Conservation (phyloP, 2,888 invertebrate genomes). For the Amphipoea lucens region DNA sequence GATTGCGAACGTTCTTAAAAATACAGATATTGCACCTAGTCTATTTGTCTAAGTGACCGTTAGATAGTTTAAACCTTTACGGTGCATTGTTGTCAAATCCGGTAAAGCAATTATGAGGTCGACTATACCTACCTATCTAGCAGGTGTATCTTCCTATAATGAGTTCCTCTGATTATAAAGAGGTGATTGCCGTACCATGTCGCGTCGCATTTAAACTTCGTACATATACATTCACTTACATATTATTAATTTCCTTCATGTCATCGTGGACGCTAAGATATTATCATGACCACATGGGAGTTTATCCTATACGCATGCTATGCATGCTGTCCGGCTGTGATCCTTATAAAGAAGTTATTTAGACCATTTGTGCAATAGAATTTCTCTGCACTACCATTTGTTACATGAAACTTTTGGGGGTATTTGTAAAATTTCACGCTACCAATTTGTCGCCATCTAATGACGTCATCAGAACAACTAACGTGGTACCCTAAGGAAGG, state of each 20-base stretch:
- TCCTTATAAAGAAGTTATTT: background rate
- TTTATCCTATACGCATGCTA: constrained; percentile 41
- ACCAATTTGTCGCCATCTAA: constrained; percentile 39
- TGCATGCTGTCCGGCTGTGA: constrained; percentile 23
- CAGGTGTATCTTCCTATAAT: background rate
- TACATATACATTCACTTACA: constrained; percentile 38
- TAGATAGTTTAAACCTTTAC: background rate
- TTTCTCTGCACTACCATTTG: constrained; percentile 1
- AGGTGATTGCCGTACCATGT: constrained; percentile 28
- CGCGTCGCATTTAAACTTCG: constrained; percentile 28
- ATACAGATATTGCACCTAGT: too few relatives aligned
- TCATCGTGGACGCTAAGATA: constrained; percentile 48
- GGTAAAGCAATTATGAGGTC: background rate
- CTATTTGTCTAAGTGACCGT: background rate
- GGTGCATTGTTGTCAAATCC: background rate
- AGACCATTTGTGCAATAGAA: constrained; percentile 1
- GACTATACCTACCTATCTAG: constrained; percentile 20
- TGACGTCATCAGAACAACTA: constrained; percentile 33
- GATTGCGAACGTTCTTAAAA: background rate
- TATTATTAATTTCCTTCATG: constrained; percentile 50
- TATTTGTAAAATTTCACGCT: background rate
- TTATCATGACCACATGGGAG: constrained; percentile 23
- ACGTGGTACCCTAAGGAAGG: constrained; percentile 3
- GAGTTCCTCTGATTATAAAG: constrained; percentile 8
- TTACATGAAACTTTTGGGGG: background rate